Evolutionary conservation across 2,888 invertebrate species (phyloP), one percentile per base, ranked within the genome.

Genomic region (Nomada goodeniana): DNA sequence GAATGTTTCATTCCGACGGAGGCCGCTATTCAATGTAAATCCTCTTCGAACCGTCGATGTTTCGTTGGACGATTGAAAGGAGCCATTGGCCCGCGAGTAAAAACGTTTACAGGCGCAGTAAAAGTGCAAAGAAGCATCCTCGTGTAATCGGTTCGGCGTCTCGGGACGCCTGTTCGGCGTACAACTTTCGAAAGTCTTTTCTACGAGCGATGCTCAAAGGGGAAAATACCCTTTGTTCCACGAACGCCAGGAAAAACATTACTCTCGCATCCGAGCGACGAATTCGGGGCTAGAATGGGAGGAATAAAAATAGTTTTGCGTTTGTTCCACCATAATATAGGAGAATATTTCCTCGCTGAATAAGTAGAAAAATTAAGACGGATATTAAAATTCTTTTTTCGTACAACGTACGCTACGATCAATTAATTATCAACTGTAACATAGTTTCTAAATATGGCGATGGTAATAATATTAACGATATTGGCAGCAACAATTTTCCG

Each of bases 11-110:
- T 69, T 78, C 69, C 52, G n/a, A 29, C 26, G 63, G 50, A 44
- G 18, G 1, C 57, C 7, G 78, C 64, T 42, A 69, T 77, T 77
- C 57, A 70, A 77, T 64, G 78, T 70, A 70, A 79, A 79, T 79
- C 64, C 36, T 18, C 42, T 61, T 55, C 36, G 57, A 59, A 69
- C 42, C 44, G 4, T 11, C 20, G 20, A 59, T 29, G 59, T 50
- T 59, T 50, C 70, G 70, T 18, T 23, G 44, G 26, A 5, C 60
- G 76, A 77, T 59, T n/a, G 69, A 69, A 64, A 57, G 29, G 42
- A 23, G 29, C 50, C 57, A 71, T 76, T 63, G 63, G 20, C 50
- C 63, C n/a, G 52, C 15, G 23, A 26, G 77, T 47, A 77, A 77
- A 79, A 77, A 44, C 78, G 78, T 79, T 79, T 77, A 69, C 69